These are phyloP conservation scores for Nicator chloris DNA, from an alignment of 2,113 vertebrate species.

Conservation along the genomic window DNA sequence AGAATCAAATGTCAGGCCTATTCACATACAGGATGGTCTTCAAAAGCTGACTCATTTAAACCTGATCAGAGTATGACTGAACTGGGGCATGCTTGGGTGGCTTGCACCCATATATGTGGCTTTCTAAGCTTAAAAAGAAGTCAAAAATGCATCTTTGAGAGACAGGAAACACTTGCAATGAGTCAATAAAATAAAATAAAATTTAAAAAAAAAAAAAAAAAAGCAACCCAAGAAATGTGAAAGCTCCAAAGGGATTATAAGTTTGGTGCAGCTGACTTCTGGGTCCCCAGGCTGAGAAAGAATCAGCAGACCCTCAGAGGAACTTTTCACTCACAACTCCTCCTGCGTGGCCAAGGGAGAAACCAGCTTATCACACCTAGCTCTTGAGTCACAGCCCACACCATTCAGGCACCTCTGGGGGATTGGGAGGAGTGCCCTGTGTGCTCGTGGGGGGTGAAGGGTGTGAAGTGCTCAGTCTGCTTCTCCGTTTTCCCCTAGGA, in stretches of 20 bases:
- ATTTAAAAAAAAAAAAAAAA: too few relatives aligned
- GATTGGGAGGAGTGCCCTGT: background rate
- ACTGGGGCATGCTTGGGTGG: rapidly evolving
- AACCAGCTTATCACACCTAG: background rate
- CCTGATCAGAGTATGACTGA: background rate
- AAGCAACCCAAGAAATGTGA: background rate
- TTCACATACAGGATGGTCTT: background rate
- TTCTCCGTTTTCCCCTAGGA: slow-evolving; percentile 75
- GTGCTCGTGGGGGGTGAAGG: rapidly evolving
- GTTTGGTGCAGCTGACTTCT: background rate
- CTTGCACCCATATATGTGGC: background rate
- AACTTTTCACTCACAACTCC: background rate
- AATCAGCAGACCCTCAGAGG: background rate
- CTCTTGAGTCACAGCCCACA: background rate
- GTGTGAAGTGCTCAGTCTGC: background rate
- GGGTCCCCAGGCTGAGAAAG: background rate
- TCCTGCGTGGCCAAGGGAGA: background rate
- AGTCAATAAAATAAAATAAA: background rate
- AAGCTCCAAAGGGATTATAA: background rate
- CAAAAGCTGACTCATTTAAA: background rate
- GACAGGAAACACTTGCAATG: background rate
- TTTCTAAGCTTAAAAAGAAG: background rate
- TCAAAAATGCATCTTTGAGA: background rate
- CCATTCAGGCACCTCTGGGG: background rate
- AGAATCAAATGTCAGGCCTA: background rate